Conservation (phyloP, 2,113 vertebrate species). For the Mugil cephalus region DNA sequence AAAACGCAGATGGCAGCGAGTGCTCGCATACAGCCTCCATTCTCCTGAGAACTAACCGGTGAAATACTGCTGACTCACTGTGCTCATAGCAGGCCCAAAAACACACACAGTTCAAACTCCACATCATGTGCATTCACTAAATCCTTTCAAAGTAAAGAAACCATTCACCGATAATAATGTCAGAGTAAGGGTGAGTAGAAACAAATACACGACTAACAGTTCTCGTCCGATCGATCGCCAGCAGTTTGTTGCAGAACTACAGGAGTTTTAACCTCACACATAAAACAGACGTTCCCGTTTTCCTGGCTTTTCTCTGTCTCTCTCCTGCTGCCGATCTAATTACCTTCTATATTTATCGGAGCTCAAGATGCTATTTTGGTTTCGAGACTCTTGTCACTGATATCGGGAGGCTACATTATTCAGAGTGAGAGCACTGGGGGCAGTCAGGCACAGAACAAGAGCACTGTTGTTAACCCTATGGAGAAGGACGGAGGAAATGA, state of each 20-base stretch:
- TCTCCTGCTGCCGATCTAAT: constrained; percentile 80
- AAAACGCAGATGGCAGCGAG: constrained; percentile 61
- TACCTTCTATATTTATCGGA: constrained; percentile 85
- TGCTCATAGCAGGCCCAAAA: constrained; percentile 51
- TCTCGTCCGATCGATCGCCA: constrained; percentile 14
- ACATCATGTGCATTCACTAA: background rate
- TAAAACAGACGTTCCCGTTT: constrained; percentile 67
- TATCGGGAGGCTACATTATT: constrained; percentile 80
- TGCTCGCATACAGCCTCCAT: constrained; percentile 36
- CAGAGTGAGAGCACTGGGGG: constrained; percentile 71
- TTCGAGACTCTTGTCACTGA: constrained; percentile 80
- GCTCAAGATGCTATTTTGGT: constrained; percentile 83
- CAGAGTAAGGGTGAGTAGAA: background rate
- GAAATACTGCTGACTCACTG: constrained; percentile 82
- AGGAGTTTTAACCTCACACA: constrained; percentile 55
- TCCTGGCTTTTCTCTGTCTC: constrained; percentile 68
- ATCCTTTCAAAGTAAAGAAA: constrained; percentile 9
- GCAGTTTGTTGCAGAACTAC: constrained; percentile 31
- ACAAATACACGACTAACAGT: background rate
- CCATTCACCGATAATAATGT: constrained; percentile 1
- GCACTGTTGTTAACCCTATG: constrained; percentile 56
- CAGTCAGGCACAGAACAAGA: constrained; percentile 65
- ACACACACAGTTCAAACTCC: constrained; percentile 27
- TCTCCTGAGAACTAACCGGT: constrained; percentile 62
- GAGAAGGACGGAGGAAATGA: constrained; percentile 38